Base-by-base conservation (phyloP, 1,140 invertebrate species). In the Macrotrachela quadricornifera region DNA sequence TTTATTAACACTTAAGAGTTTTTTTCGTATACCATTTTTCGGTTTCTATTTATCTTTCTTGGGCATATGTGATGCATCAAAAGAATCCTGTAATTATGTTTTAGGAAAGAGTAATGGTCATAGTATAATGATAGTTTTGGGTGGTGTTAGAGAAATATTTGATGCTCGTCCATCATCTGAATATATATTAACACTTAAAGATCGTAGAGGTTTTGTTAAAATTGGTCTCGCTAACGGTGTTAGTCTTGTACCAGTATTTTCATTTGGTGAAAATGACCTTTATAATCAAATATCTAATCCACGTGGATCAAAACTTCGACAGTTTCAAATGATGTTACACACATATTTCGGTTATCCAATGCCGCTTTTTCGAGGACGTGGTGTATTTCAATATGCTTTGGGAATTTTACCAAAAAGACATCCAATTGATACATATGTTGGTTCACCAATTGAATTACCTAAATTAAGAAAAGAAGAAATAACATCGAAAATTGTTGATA, bases 211-310 rank as follows among this genome's bases (percentile, higher is more conserved):
- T 17, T 72, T 72, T 52, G 57, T 68, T 21, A 62, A 63, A 50
- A 51, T 71, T 15, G 70, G 69, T 30, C 43, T 72, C 4, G 60
- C 61, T 56, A 62, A 63, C 47, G 67, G 69, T 17, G 75, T 79
- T 9, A 71, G 79, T 0, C 66, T 91, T 52, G 85, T 90, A 2
- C 90, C 85, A 17, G 79, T 85, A 1, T 79, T 87, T 62, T 80
- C 82, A 0, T 94, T 94, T 68, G 86, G 86, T 0, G 88, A 94
- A 67, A 84, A 81, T 14, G 83, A 91, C 59, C 63, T 90, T 1
- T 92, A 80, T 65, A 74, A 79, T 57, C 85, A 88, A 8, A 51
- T 66, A 6, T 59, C 73, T 11, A 81, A 80, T 65, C 78, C 81
- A 0, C 71, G 79, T 46, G 79, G 82, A 16, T 81, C 82, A 3